Evolutionary conservation across 2,797 vertebrate species (phyloP), one percentile per base, ranked within the genome.

Genomic region (Aulostomus chinensis): DNA sequence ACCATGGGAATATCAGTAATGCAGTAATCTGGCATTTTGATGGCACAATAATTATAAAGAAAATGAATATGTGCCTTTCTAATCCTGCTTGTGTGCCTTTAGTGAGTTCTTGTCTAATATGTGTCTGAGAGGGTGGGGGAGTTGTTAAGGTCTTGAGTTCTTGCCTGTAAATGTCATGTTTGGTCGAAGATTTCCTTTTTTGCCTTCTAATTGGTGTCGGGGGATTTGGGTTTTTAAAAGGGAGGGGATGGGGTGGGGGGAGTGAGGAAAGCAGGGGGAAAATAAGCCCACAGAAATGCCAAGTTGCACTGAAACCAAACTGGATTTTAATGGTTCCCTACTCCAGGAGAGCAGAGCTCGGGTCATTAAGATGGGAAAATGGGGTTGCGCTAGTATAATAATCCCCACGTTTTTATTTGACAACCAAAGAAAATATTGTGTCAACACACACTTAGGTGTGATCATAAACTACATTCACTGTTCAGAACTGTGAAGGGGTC

Each of bases 161-260:
- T 76, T 47, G 81, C 69, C 85, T 84, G 83, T 86, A 88, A 89
- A 88, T 89, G 86, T 88, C 87, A 88, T 86, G 86, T 89, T 87
- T 88, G 81, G 78, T 74, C 50, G 60, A 81, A 86, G 83, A 85
- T 89, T 89, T 88, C 83, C 85, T 78, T 76, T 87, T 87, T 81
- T 83, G 63, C 78, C 81, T 80, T 85, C 84, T 86, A 89, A 90
- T 89, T 91, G 86, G 81, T 81, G 76, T 85, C 84, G 54, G 84
- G 86, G 88, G 86, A 81, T 69, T 89, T 84, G 9, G 70, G 68
- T 64, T 81, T 81, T 80, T 77, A 33, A 73, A 73, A 64, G 24
- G 65, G 57, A 53, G 70, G 59, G 58, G 32, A 11, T 7, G 12
- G 22, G 22, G 4, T 64, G 32, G 37, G 68, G 28, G 2, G 9